Conservation (phyloP, 2,888 invertebrate genomes). For the Noctua fimbriata region DNA sequence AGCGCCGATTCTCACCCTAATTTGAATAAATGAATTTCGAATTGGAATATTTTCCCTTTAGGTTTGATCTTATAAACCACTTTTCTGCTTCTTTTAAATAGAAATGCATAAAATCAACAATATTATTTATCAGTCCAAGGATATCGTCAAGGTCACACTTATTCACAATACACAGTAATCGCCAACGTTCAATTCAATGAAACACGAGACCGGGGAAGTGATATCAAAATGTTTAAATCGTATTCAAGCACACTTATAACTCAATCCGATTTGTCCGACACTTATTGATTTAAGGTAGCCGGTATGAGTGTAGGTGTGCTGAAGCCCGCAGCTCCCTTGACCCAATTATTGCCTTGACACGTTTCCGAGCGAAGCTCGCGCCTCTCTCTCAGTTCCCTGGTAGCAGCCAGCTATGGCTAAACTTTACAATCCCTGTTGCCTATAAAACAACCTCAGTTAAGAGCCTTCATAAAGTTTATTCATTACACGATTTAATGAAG, state of each 20-base stretch:
- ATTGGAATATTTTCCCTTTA: not conserved
- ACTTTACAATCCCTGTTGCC: constrained; percentile 66
- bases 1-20: not conserved
- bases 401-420: constrained; percentile 44
- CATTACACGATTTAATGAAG: constrained; percentile 53
- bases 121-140: constrained; percentile 3
- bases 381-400: constrained; percentile 14
- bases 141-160: not conserved
- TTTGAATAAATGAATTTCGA: constrained; percentile 8
- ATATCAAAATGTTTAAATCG: constrained; percentile 2
- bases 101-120: not conserved
- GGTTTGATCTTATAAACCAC: not conserved
- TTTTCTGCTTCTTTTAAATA: not conserved
- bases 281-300: constrained; percentile 69
- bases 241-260: constrained; percentile 22
- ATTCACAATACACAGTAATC: not conserved
- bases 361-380: constrained; percentile 69
- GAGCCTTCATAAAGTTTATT: constrained; percentile 55
- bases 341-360: constrained; percentile 80
- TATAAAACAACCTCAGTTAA: constrained; percentile 61
- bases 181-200: constrained; percentile 2
- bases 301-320: constrained; percentile 57
- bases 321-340: constrained; percentile 72
- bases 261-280: constrained; percentile 33
- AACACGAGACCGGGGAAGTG: not conserved